Base-by-base conservation (phyloP, 2,797 vertebrate genomes). In the Poecilia picta region DNA sequence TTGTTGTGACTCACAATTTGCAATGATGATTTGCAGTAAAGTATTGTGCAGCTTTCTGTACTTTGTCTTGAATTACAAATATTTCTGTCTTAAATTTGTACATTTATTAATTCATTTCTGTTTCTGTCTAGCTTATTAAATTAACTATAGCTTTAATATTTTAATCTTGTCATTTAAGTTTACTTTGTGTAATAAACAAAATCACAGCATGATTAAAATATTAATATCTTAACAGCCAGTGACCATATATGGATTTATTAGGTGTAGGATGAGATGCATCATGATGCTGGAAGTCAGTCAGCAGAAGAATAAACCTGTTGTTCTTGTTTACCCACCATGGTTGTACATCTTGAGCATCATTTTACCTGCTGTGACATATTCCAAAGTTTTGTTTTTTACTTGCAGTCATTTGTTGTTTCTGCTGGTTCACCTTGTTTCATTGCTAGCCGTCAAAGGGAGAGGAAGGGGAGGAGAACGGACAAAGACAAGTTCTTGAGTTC, bases 311-410 rank as follows among this genome's bases (percentile, higher is more conserved):
- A 78, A 79, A 86, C 66, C 4, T 68, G 8, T 39, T 41, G 13
- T 23, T 68, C 59, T 62, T 33, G 31, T 64, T 64, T 20, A 18
- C 31, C 16, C 59, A 20, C 16, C 15, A 39, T 2, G 33, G 66
- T 70, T 70, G 39, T n/a, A 13, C 53, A 53, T 66, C 75, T 70
- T 53, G 36, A 49, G 59, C 75, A 72, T 80, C 33, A 55, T 79
- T 59, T 78, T 20, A 59, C 72, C 72, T 80, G 73, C 80, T 74
- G 39, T 79, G 75, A 87, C 64, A 84, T 68, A 78, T 79, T 84
- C 85, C 18, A 75, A 72, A 70, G 77, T 76, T 2, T 20, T 49
- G 18, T 33, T 41, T 49, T 49, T 71, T 62, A 59, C 83, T 80
- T 8, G 33, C 45, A 2, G 4, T 85, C 83, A 81, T 43, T 68